Conservation (phyloP, 2,113 vertebrate genomes). For the Mormoops blainvillei region DNA sequence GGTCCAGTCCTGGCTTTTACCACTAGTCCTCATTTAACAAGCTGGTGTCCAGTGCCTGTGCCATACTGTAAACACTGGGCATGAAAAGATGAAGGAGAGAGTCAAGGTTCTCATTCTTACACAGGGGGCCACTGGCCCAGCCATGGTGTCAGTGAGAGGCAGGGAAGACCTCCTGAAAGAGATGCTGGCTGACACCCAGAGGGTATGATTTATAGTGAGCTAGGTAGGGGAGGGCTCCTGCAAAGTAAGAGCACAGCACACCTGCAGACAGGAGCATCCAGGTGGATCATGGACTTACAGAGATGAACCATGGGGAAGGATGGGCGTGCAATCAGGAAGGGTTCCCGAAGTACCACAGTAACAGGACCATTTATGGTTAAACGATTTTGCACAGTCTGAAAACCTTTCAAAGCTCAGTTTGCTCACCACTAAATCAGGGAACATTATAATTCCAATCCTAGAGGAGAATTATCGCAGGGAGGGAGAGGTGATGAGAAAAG, state of each 20-base stretch:
- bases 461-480: background rate
- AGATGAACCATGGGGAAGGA: background rate
- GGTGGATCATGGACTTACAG: background rate
- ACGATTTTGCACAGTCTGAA: background rate
- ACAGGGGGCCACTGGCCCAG: too few relatives aligned
- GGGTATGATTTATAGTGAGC: background rate
- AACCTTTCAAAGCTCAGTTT: background rate
- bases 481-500: background rate
- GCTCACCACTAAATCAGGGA: background rate
- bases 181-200: background rate
- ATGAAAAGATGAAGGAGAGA: background rate
- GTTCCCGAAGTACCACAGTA: background rate
- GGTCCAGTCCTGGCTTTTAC: background rate
- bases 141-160: background rate
- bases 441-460: background rate
- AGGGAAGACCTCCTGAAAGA: background rate
- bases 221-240: background rate
- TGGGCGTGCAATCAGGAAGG: background rate
- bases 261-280: background rate
- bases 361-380: background rate
- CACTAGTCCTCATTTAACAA: background rate
- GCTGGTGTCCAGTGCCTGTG: background rate
- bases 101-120: background rate
- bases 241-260: background rate
- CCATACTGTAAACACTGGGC: background rate